A percentile compares a stretch with the other conserved stretches of the same genome.
Evolutionary conservation across 2,113 vertebrate genomes (phyloP).

Genomic region (Nothoprocta pentlandii): DNA sequence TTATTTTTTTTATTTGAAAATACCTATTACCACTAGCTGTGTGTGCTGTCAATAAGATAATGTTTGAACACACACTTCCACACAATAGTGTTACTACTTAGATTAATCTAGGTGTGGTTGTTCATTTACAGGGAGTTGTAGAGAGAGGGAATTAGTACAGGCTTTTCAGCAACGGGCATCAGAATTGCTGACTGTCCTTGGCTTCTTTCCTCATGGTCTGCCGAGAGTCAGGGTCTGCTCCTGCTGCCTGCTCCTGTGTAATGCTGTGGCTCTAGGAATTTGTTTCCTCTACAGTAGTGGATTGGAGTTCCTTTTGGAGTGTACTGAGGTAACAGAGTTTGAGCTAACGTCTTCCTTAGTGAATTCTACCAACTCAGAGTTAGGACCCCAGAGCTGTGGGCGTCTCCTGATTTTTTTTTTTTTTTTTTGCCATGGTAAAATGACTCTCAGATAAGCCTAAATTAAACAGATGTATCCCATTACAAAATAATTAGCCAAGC

Average conservation of each 20-base stretch:
- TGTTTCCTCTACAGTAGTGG: neutral
- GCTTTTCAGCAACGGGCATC: neutral
- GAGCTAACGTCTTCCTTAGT: neutral
- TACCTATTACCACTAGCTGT: neutral
- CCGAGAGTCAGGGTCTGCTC: neutral
- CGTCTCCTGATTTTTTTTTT: neutral
- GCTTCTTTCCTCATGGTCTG: neutral
- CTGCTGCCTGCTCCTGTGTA: neutral
- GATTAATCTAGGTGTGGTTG: neutral
- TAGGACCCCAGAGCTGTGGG: neutral
- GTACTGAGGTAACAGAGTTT: neutral
- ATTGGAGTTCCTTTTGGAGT: neutral
- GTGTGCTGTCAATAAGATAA: neutral
- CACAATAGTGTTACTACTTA: neutral
- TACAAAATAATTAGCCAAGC: neutral
- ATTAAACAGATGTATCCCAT: neutral
- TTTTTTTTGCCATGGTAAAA: neutral
- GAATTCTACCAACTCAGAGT: neutral
- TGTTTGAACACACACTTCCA: neutral
- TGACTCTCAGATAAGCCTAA: neutral
- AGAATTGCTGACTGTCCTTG: neutral
- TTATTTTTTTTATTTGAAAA: neutral
- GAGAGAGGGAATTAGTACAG: neutral
- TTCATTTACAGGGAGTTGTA: neutral
- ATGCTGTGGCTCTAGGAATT: neutral